Conservation (phyloP, 2,888 invertebrate genomes). For the Villa cingulata region DNA sequence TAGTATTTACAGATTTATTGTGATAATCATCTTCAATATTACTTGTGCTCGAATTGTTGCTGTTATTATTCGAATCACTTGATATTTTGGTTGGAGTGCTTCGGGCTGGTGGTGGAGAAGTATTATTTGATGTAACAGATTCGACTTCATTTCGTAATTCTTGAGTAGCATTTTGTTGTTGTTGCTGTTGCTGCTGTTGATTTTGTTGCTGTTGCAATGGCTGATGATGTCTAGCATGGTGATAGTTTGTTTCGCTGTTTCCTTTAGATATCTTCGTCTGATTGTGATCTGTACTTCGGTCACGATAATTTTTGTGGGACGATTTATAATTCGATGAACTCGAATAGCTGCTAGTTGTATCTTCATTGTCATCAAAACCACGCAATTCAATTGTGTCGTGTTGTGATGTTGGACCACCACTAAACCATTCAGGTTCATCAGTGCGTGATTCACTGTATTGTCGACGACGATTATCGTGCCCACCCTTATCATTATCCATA, state of each 20-base stretch:
- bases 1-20: neutral
- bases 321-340: conserved; percentile 4
- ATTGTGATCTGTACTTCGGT: neutral
- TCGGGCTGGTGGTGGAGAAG: conserved; percentile 10
- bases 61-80: conserved; percentile 4
- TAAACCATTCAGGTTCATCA: conserved; percentile 86
- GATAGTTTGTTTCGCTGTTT: neutral
- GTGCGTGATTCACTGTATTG: conserved; percentile 47
- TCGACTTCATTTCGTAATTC: conserved; percentile 2
- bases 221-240: neutral
- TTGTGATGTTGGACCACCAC: conserved; percentile 80
- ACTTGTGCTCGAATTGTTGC: conserved; percentile 7
- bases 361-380: conserved; percentile 64
- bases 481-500: neutral
- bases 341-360: conserved; percentile 10
- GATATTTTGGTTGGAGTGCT: conserved; percentile 10
- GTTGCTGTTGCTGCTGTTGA: neutral
- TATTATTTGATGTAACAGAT: neutral
- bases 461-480: conserved; percentile 36
- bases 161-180: neutral
- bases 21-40: neutral
- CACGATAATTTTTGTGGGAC: neutral
- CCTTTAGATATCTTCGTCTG: conserved; percentile 2
- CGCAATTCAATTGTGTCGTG: conserved; percentile 84
- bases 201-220: neutral